Percentiles rank a stretch among this genome's conserved stretches.
Conservation (phyloP, 2,797 vertebrate species). For the Zalophus californianus region DNA sequence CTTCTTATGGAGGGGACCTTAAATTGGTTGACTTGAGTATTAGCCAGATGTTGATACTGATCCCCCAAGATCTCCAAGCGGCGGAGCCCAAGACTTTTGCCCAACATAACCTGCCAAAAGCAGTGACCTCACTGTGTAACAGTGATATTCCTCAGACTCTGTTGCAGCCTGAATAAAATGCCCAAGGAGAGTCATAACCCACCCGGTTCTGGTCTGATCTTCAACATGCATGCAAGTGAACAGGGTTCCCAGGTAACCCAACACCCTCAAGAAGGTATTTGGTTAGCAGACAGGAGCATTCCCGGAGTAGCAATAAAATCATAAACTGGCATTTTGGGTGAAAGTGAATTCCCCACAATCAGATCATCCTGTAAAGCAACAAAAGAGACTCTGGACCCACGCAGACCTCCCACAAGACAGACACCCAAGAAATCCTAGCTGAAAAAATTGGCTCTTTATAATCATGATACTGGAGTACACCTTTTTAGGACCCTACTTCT, state of each 20-base stretch:
- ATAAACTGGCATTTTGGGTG: neutral
- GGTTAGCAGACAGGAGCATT: neutral
- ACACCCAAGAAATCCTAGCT: neutral
- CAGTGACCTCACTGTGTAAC: neutral
- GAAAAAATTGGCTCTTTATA: neutral
- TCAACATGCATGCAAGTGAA: neutral
- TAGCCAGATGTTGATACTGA: accelerated
- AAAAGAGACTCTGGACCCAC: neutral
- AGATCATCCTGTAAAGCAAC: neutral
- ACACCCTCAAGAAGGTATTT: neutral
- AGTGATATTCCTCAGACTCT: neutral
- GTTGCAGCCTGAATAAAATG: neutral
- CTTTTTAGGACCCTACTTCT: neutral
- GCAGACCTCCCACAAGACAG: neutral
- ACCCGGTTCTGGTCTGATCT: neutral
- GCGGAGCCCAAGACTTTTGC: neutral
- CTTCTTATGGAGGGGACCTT: neutral
- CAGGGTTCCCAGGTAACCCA: neutral
- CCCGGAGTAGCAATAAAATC: neutral
- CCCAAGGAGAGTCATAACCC: neutral
- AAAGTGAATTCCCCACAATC: neutral
- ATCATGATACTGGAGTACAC: neutral
- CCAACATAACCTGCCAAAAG: neutral
- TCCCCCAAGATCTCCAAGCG: neutral
- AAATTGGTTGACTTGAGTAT: neutral